phyloP scores from a whole-genome alignment of 1,140 invertebrate species.

The Ridgeia piscesae region DNA sequence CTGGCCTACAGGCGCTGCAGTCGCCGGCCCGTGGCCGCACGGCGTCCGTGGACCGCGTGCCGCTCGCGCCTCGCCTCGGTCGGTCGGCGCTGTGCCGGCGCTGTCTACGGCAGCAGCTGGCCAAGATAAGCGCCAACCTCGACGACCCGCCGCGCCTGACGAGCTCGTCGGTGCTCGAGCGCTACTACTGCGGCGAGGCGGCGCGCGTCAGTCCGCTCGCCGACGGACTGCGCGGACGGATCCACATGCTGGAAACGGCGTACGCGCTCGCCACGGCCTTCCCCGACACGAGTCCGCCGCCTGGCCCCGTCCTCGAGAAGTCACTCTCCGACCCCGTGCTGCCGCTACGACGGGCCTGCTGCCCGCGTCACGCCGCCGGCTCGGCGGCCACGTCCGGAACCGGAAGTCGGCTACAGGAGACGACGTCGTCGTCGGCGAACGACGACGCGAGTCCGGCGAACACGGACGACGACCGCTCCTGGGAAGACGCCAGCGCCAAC shows the following conservation, averaged over 20 bases:
- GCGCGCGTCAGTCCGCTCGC: neutral
- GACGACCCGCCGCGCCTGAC: neutral
- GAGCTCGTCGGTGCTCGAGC: neutral
- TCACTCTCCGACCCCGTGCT: neutral
- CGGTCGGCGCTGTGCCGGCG: neutral
- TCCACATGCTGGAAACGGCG: neutral
- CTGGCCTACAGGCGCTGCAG: neutral
- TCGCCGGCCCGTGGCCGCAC: neutral
- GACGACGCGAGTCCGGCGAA: neutral
- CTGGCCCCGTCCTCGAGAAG: neutral
- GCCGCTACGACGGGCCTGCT: neutral
- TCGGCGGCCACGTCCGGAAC: neutral
- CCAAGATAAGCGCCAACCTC: neutral
- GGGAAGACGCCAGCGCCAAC: neutral
- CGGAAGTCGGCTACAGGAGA: neutral
- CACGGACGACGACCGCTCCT: neutral
- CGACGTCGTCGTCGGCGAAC: neutral
- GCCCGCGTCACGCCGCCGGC: neutral
- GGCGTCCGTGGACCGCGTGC: neutral
- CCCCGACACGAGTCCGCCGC: no score
- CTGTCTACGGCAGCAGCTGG: neutral
- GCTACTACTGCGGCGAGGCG: neutral
- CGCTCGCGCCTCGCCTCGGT: neutral
- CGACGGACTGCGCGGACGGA: neutral
- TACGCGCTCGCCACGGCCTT: neutral